Evolutionary conservation across 1,140 invertebrate species (phyloP), one percentile per base, ranked within the genome.

Genomic region (Diorhabda elongata): DNA sequence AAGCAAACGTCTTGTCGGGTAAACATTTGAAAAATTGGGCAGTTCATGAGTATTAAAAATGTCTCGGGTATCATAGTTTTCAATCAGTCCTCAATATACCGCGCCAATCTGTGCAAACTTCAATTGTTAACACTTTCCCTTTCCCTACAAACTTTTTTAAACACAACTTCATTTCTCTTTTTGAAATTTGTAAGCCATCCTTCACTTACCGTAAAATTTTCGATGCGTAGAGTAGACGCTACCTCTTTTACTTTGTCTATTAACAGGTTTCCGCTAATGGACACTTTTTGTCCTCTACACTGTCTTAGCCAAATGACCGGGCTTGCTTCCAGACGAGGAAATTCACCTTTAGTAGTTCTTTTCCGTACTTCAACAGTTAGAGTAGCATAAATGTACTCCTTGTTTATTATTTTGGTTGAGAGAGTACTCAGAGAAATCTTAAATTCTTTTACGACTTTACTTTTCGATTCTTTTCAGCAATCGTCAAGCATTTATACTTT

Each of bases 1-100:
- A 26, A 26, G 26, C 1, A 26, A 26, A 2, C 26, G 26, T 26
- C 56, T 66, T 66, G 52, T 66, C 64, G n/a, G 52, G 56, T 42
- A 66, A 58, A 58, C 64, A 66, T 58, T 58, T 52, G 52, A 58
- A 66, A 58, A 58, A 66, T 58, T 9, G 64, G 26, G 47, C 64
- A 58, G 52, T 66, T 66, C 64, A 58, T 60, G 2, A 58, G 52
- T 43, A 43, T 66, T 58, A 66, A 58, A 57, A 42, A 66, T 63
- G 42, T 63, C 61, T 63, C 44, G 8, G 44, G 61, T 5, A 44
- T 63, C 61, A 63, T 60, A 60, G 5, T 8, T 42, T 8, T 41
- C 58, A 42, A 3, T 60, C 26, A 41, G 11, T 42, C 42, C 3
- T 42, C 11, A 60, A 8, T 42, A 11, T 60, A 8, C 42, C 7